Conservation (phyloP, 2,797 vertebrate species). For the Pangasius macronema region DNA sequence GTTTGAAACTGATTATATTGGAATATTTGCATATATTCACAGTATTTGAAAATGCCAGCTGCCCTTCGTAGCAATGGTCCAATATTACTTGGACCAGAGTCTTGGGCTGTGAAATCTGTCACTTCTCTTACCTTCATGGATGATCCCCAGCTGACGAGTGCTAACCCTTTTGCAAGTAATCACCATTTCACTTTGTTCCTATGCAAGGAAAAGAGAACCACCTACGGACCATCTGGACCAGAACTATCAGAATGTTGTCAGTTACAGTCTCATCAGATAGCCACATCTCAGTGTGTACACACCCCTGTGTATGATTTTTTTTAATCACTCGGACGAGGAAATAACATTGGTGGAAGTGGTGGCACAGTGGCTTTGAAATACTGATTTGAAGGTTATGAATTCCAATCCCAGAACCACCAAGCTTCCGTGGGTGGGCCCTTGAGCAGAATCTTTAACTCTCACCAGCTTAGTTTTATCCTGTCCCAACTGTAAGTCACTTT, state of each 20-base stretch:
- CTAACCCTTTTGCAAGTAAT: not conserved
- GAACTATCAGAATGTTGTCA: not conserved
- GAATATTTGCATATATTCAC: not conserved
- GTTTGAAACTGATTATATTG: not conserved
- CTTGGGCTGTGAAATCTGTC: not conserved
- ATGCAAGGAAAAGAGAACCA: not conserved
- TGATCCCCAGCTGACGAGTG: not conserved
- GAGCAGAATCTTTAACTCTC: not conserved
- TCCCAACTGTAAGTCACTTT: not conserved
- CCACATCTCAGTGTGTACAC: not conserved
- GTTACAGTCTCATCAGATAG: not conserved
- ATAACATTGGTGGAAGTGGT: not conserved
- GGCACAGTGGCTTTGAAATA: not conserved
- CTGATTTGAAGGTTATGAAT: not conserved
- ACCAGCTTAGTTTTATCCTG: not conserved
- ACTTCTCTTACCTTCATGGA: slow-evolving; percentile 1
- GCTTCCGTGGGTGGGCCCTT: not conserved
- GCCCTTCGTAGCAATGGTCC: not conserved
- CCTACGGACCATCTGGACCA: slow-evolving; percentile 19
- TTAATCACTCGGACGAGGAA: not conserved
- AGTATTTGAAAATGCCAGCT: not conserved
- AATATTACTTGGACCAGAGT: not conserved
- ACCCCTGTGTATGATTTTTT: not conserved
- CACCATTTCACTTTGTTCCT: not conserved
- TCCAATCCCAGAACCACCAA: not conserved